Evolutionary conservation across 2,113 vertebrate species (phyloP).

Genomic region (Zingel zingel): DNA sequence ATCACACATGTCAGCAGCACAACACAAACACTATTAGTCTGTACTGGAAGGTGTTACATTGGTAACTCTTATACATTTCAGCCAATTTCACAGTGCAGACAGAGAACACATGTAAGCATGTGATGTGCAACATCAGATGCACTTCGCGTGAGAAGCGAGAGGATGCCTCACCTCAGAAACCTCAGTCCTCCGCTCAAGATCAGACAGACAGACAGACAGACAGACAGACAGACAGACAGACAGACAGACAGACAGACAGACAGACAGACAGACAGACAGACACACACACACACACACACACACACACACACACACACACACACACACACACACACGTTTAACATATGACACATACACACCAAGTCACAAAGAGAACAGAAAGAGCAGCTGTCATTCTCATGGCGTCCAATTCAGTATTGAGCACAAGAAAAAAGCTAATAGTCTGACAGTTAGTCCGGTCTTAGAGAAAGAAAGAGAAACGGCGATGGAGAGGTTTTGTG

Average conservation of each 20-base stretch:
- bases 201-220: conserved; percentile 33
- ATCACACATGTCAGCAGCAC: not conserved
- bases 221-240: too few relatives aligned
- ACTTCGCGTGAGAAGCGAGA: conserved; percentile 79
- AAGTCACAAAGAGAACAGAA: conserved; percentile 44
- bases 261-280: too few relatives aligned
- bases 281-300: conserved; percentile 43
- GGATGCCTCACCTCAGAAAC: conserved; percentile 81
- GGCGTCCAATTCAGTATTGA: not conserved
- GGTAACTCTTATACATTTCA: conserved; percentile 3
- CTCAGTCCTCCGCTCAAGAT: conserved; percentile 71
- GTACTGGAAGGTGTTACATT: conserved; percentile 20
- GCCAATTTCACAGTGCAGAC: conserved; percentile 46
- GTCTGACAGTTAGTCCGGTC: conserved; percentile 13
- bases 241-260: too few relatives aligned
- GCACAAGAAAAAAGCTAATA: conserved; percentile 2
- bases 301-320: conserved; percentile 30
- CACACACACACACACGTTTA: conserved; percentile 33
- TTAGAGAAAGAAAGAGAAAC: conserved; percentile 18
- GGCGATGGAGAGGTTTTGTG: conserved; percentile 18
- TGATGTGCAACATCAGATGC: conserved; percentile 80
- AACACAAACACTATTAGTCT: not conserved
- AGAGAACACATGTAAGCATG: conserved; percentile 63
- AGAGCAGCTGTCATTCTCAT: conserved; percentile 23
- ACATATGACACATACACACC: conserved; percentile 37